Evolutionary conservation across 2,888 invertebrate genomes (phyloP), one percentile per base, ranked within the genome.

Genomic region (Caenorhabditis wallacei): DNA sequence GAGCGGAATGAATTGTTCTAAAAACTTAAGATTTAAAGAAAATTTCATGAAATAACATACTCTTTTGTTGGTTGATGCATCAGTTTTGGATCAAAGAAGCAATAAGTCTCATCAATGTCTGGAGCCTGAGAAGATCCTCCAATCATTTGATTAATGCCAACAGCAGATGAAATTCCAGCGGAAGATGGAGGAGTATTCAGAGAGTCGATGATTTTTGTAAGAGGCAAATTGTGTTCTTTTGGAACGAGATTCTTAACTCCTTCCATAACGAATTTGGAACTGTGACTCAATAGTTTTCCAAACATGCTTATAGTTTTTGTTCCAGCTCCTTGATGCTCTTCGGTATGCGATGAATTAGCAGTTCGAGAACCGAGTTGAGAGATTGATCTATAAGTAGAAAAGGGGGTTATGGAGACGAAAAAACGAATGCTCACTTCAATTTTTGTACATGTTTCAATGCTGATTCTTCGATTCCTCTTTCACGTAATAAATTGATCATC

Each of bases 221-320:
- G 72, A 0, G 91, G 91, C 35, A 92, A 76, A 78, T 91, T 92
- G 70, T 99, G 98, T 94, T 96, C 95, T 93, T 99, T 99, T 10
- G 99, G 96, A 20, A 98, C 98, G 90, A 99, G 94, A 94, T 99
- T 99, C 93, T 92, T 92, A 30, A 92, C 92, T 53, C 91, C 99
- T 93, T 99, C 99, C 98, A 99, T 99, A 0, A 99, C 97, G 92
- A 99, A 98, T 43, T 96, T 96, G 0, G 98, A 98, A 24, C 98
- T 97, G 92, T 98, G 97, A 10, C 96, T 96, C 90, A 99, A 96
- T 72, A 99, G 94, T 93, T 98, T 99, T 10, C 97, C 97, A 93
- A 99, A 98, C 98, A 99, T 98, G 83, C 95, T 96, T 79, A 86
- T 85, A 0, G 98, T 98, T 93, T 96, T 97, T 0, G 97, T 97